phyloP scores from a whole-genome alignment of 1,140 invertebrate species.

The Drosophila pallidifrons region DNA sequence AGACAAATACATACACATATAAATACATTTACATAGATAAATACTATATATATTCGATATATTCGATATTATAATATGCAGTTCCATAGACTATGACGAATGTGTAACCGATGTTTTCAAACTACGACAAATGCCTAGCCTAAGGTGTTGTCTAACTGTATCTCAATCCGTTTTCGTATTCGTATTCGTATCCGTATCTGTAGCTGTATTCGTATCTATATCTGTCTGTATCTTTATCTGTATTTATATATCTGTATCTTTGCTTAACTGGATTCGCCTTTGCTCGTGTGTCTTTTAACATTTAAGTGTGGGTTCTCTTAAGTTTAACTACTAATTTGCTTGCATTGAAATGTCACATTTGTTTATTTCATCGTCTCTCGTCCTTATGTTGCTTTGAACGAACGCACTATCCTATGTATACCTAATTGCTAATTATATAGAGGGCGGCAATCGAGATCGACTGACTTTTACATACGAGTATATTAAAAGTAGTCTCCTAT shows the following conservation, averaged over 20 bases:
- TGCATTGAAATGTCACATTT: constrained; percentile 80
- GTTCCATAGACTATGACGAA: constrained; percentile 20
- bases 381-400: neutral
- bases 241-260: constrained; percentile 31
- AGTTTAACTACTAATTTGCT: constrained; percentile 46
- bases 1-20: constrained; percentile 64
- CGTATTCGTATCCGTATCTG: constrained; percentile 13
- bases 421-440: constrained; percentile 45
- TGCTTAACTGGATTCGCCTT: constrained; percentile 46
- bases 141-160: constrained; percentile 26
- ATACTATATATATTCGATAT: constrained; percentile 50
- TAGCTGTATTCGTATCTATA: constrained; percentile 39
- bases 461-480: constrained; percentile 9
- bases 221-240: constrained; percentile 22
- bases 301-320: constrained; percentile 27
- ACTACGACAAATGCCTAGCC: constrained; percentile 46
- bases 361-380: constrained; percentile 28
- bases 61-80: constrained; percentile 32
- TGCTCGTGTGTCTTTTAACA: constrained; percentile 36
- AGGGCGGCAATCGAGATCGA: constrained; percentile 4
- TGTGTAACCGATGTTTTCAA: constrained; percentile 16
- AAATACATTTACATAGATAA: constrained; percentile 71
- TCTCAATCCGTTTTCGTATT: neutral
- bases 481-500: constrained; percentile 9
- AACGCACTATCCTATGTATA: constrained; percentile 49